These are phyloP conservation scores for Scatophagus argus DNA, from an alignment of 2,113 vertebrate genomes.

Conservation along the genomic window DNA sequence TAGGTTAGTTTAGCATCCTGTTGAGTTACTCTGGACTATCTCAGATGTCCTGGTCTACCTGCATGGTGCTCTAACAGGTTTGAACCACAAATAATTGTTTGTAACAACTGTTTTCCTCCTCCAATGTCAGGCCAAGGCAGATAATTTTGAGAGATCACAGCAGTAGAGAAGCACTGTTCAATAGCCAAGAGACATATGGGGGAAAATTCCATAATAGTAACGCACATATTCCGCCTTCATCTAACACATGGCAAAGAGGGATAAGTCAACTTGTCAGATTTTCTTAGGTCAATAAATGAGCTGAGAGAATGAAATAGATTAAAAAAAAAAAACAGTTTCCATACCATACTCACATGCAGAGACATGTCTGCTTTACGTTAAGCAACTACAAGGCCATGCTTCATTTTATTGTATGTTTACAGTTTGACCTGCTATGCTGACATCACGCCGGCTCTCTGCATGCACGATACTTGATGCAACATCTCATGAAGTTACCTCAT, in stretches of 20 bases:
- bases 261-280: slow-evolving; percentile 51
- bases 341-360: slow-evolving; percentile 34
- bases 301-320: slow-evolving; percentile 16
- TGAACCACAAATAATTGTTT: slow-evolving; percentile 46
- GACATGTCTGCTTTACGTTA: slow-evolving; percentile 50
- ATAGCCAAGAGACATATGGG: slow-evolving; percentile 42
- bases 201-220: slow-evolving; percentile 64
- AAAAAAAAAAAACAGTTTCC: slow-evolving; percentile 48
- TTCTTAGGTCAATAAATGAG: slow-evolving; percentile 52
- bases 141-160: slow-evolving; percentile 44
- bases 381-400: slow-evolving; percentile 5
- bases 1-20: not conserved
- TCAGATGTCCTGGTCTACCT: not conserved
- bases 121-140: not conserved
- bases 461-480: slow-evolving; percentile 4
- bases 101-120: not conserved
- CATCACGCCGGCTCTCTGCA: not conserved
- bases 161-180: slow-evolving; percentile 37
- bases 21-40: not conserved
- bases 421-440: slow-evolving; percentile 8
- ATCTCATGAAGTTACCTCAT: slow-evolving; percentile 10
- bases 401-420: slow-evolving; percentile 33
- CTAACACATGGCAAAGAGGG: slow-evolving; percentile 56
- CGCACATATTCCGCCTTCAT: slow-evolving; percentile 71
- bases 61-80: slow-evolving; percentile 10